phyloP scores from a whole-genome alignment of 2,797 vertebrate genomes.

The Clarias laeviceps region DNA sequence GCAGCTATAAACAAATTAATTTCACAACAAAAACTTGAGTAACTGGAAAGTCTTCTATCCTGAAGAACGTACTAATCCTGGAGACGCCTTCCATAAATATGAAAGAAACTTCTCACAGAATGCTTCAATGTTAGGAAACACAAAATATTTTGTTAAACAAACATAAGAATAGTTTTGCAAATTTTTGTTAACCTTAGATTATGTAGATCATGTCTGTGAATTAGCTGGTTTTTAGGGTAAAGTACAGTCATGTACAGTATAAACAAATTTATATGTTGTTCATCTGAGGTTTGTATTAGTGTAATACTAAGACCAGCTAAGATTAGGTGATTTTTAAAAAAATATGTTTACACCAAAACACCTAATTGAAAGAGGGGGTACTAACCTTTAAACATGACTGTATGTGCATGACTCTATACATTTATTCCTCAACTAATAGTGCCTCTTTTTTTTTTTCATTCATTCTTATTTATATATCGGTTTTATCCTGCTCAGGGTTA shows the following conservation, averaged over 20 bases:
- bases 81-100: not conserved
- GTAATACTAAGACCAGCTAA: no score
- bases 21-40: not conserved
- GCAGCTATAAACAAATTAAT: not conserved
- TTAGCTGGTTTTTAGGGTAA: not conserved
- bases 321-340: no score
- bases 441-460: not conserved
- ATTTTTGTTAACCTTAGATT: not conserved
- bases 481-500: not conserved
- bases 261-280: no score
- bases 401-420: not conserved
- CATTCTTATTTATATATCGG: not conserved
- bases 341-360: no score
- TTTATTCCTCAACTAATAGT: not conserved
- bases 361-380: no score
- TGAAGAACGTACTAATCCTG: not conserved
- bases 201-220: not conserved
- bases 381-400: no score
- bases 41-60: not conserved
- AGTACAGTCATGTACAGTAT: not conserved
- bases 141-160: not conserved
- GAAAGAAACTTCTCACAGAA: not conserved
- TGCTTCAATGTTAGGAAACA: not conserved
- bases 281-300: no score
- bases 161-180: no score